Percentiles rank a stretch among this genome's conserved stretches.
Evolutionary conservation across 1,140 invertebrate species (phyloP).

Genomic region (Heliconius eleuchia): DNA sequence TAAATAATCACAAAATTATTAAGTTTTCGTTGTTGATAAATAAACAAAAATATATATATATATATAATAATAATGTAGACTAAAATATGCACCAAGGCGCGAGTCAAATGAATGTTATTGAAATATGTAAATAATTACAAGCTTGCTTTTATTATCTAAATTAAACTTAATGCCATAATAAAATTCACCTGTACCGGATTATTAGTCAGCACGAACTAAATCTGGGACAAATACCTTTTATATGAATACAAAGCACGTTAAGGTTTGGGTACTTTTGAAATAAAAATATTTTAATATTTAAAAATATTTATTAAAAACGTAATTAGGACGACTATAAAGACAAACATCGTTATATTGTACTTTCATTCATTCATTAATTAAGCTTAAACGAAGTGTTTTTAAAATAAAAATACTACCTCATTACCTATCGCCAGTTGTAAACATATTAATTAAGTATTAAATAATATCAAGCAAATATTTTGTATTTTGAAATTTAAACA

Average conservation of each 20-base stretch:
- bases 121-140: constrained; percentile 6
- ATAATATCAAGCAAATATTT: not conserved
- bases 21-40: too few species aligned
- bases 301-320: not conserved
- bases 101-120: not conserved
- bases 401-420: not conserved
- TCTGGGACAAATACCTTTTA: constrained; percentile 28
- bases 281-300: not conserved
- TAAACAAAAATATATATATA: too few species aligned
- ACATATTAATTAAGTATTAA: not conserved
- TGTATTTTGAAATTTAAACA: not conserved
- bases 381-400: not conserved
- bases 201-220: constrained; percentile 29
- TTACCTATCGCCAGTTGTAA: not conserved
- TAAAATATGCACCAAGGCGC: not conserved
- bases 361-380: not conserved
- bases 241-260: constrained; percentile 14
- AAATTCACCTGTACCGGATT: constrained; percentile 27
- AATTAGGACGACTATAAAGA: not conserved
- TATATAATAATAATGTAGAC: too few species aligned
- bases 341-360: not conserved
- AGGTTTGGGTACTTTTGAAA: not conserved
- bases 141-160: constrained; percentile 12
- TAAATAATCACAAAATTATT: too few species aligned
- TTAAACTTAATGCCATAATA: constrained; percentile 21